A percentile compares a stretch with the other conserved stretches of the same genome.
Evolutionary conservation across 2,797 vertebrate species (phyloP).

Genomic region (Crenuchus spilurus): DNA sequence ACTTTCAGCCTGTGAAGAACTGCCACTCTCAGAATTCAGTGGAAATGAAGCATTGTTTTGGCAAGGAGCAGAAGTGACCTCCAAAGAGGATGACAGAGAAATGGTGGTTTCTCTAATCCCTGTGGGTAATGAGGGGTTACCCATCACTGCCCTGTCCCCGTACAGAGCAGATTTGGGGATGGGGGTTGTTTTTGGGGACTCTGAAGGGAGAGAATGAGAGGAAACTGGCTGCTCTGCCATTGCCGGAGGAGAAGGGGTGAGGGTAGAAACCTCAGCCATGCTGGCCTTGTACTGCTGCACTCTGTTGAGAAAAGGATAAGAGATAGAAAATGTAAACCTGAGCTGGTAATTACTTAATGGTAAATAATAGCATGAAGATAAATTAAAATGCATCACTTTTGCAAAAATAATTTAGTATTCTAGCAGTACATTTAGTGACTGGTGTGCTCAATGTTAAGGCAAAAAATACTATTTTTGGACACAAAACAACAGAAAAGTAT

Average conservation of each 20-base stretch:
- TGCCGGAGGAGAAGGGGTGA: constrained; percentile 71
- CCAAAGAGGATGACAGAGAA: background rate
- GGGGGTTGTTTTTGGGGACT: constrained; percentile 51
- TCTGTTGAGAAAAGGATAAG: constrained; percentile 46
- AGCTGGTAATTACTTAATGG: background rate
- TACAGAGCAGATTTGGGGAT: constrained; percentile 73
- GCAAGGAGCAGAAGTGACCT: background rate
- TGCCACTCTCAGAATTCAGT: background rate
- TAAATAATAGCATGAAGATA: background rate
- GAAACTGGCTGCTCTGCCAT: constrained; percentile 68
- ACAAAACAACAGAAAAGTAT: too few species aligned
- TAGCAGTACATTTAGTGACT: too few species aligned
- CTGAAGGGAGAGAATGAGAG: constrained; percentile 56
- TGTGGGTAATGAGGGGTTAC: constrained; percentile 30
- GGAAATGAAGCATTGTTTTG: background rate
- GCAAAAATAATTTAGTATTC: too few species aligned
- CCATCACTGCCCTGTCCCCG: constrained; percentile 64
- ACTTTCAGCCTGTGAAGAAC: constrained; percentile 6
- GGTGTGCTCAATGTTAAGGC: too few species aligned
- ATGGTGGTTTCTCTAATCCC: background rate
- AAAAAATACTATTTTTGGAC: too few species aligned
- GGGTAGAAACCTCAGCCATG: constrained; percentile 79
- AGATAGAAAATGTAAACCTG: background rate
- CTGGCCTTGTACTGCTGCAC: constrained; percentile 59
- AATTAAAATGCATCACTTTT: too few species aligned